Base-by-base conservation (phyloP, 2,888 invertebrate species). In the Pteria penguin region DNA sequence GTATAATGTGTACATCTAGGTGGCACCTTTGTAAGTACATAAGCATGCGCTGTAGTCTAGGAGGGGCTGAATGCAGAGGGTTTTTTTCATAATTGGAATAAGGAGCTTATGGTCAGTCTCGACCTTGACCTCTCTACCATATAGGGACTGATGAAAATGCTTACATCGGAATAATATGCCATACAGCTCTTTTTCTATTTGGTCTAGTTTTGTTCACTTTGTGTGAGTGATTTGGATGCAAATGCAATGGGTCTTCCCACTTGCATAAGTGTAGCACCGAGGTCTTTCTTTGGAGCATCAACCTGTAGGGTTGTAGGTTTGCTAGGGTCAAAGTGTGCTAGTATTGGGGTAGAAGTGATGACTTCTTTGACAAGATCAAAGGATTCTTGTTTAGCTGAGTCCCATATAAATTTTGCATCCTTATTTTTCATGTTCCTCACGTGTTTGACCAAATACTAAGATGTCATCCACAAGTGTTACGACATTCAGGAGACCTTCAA, bases 71-170 rank as follows among this genome's bases (percentile, higher is more conserved):
- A 24, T 52, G 29, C 11, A 77, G n/a, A 60, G 75, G n/a, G n/a
- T n/a, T 72, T 78, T 79, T 29, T 60, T 72, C n/a, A 67, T 26
- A 11, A 76, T 69, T 5, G 61, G 33, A 8, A 71, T 76, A 4
- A 86, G 61, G 5, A 83, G 85, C 52, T 80, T 82, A 61, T 86
- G 86, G 62, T 86, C 86, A n/a, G 81, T 75, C 61, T 82, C 71
- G 3, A 82, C 75, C 24, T 60, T 74, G n/a, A 86, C 74, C 1
- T 4, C 24, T 70, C 67, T 70, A 2, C 84, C 80, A 66, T 84
- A 84, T 2, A 84, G 60, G 26, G 79, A 82, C n/a, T 80, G 73
- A 32, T 79, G 79, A 69, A 87, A 87, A 18, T 75, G 57, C 27
- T 81, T 74, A 3, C 77, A 72, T n/a, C 83, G 83, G 72, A 74